phyloP scores from a whole-genome alignment of 2,113 vertebrate species.

The Chauna torquata region DNA sequence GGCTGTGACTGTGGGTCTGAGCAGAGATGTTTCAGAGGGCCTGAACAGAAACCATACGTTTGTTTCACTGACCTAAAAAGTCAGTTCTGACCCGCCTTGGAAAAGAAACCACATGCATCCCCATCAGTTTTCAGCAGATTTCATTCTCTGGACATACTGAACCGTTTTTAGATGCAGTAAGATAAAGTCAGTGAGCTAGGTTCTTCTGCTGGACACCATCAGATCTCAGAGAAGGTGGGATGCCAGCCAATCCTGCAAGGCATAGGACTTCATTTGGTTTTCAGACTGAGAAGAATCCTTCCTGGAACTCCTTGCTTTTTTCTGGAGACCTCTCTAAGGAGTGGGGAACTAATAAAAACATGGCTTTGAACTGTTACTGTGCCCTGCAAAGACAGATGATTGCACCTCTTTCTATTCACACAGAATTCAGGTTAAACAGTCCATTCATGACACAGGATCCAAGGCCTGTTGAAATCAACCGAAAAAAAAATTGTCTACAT shows the following conservation, averaged over 20 bases:
- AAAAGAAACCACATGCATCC: neutral
- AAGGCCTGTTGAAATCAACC: neutral
- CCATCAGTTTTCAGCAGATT: neutral
- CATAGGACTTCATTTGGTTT: neutral
- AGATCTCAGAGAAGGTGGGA: neutral
- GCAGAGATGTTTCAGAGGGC: neutral
- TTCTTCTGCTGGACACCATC: neutral
- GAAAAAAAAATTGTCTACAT: neutral
- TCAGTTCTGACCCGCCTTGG: neutral
- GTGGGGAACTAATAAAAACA: neutral
- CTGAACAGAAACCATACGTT: neutral
- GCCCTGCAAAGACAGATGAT: neutral
- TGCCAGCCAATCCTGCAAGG: neutral
- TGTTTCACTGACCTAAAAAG: neutral
- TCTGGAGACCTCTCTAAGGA: neutral
- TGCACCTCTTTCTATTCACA: neutral
- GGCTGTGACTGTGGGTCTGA: neutral
- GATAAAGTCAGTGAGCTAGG: neutral
- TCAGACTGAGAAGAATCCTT: neutral
- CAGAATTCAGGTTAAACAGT: neutral
- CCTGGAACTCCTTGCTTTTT: neutral
- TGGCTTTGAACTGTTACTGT: neutral
- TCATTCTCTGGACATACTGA: neutral
- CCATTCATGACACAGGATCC: neutral
- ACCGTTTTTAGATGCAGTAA: neutral